These are phyloP conservation scores for Centrocercus urophasianus DNA, from an alignment of 2,113 vertebrate genomes.

Conservation along the genomic window DNA sequence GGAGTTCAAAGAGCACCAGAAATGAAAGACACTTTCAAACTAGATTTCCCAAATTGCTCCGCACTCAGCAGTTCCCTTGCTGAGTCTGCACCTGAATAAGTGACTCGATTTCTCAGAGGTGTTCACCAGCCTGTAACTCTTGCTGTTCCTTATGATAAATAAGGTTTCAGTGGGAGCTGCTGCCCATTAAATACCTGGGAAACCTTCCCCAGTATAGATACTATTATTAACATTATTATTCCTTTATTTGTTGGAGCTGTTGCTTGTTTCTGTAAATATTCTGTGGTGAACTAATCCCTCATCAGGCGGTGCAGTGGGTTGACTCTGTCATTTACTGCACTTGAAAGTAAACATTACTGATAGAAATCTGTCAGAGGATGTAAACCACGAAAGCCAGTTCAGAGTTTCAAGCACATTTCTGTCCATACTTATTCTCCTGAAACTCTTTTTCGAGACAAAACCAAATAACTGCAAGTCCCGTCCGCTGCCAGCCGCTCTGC, in stretches of 20 bases:
- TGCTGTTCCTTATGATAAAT: slow-evolving; percentile 43
- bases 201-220: slow-evolving; percentile 26
- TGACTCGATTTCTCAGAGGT: slow-evolving; percentile 44
- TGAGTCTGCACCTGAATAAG: slow-evolving; percentile 64
- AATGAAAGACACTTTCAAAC: slow-evolving; percentile 30
- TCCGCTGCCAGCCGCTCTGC: background rate
- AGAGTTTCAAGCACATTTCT: background rate
- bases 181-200: slow-evolving; percentile 48
- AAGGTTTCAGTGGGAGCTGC: slow-evolving; percentile 30
- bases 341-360: slow-evolving; percentile 41
- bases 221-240: slow-evolving; percentile 56
- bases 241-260: slow-evolving; percentile 54
- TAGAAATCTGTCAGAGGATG: slow-evolving; percentile 51
- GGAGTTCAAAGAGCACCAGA: slow-evolving; percentile 37
- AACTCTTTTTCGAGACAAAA: background rate
- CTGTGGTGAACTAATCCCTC: slow-evolving; percentile 51
- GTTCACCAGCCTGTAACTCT: background rate
- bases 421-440: background rate
- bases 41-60: slow-evolving; percentile 45
- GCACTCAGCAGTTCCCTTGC: slow-evolving; percentile 50
- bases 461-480: background rate
- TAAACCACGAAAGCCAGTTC: background rate
- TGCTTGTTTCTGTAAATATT: slow-evolving; percentile 63
- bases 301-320: background rate
- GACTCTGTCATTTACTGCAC: slow-evolving; percentile 7